These are phyloP conservation scores for Aleiodes leptofemur DNA, from an alignment of 2,888 invertebrate genomes.

Conservation along the genomic window DNA sequence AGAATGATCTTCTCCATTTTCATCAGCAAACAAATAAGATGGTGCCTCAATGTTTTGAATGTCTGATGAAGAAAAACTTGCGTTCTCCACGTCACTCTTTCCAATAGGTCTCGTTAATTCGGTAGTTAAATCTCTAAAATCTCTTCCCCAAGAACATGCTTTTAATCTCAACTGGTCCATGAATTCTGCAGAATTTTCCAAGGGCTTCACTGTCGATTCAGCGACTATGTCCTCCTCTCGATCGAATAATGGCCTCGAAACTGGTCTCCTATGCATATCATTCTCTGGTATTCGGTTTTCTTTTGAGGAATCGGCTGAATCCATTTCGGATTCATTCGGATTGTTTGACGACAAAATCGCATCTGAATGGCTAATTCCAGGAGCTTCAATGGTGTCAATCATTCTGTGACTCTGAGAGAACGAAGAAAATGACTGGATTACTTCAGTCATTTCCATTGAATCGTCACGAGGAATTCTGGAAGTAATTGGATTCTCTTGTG, in stretches of 20 bases:
- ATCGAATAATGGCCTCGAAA: constrained; percentile 14
- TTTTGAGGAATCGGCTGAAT: constrained; percentile 12
- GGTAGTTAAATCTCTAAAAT: background rate
- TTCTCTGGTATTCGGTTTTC: constrained; percentile 20
- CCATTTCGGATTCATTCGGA: background rate
- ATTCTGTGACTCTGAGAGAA: background rate
- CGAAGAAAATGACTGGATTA: constrained; percentile 13
- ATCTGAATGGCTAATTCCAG: background rate
- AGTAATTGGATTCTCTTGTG: background rate
- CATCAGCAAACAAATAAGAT: constrained; percentile 53
- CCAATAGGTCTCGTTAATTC: constrained; percentile 1
- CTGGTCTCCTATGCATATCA: background rate
- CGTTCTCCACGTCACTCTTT: constrained; percentile 13
- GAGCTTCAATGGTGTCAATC: background rate
- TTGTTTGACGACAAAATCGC: background rate
- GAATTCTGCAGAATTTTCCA: background rate
- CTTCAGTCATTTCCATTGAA: constrained; percentile 53
- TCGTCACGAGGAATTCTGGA: constrained; percentile 35
- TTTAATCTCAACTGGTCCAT: background rate
- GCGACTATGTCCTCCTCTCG: background rate
- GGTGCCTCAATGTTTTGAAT: constrained; percentile 60
- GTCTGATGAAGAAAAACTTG: constrained; percentile 37
- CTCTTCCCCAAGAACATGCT: background rate
- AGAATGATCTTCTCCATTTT: constrained; percentile 41
- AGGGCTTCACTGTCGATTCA: background rate